These are phyloP conservation scores for Caloenas nicobarica DNA, from an alignment of 2,113 vertebrate genomes.

Conservation along the genomic window DNA sequence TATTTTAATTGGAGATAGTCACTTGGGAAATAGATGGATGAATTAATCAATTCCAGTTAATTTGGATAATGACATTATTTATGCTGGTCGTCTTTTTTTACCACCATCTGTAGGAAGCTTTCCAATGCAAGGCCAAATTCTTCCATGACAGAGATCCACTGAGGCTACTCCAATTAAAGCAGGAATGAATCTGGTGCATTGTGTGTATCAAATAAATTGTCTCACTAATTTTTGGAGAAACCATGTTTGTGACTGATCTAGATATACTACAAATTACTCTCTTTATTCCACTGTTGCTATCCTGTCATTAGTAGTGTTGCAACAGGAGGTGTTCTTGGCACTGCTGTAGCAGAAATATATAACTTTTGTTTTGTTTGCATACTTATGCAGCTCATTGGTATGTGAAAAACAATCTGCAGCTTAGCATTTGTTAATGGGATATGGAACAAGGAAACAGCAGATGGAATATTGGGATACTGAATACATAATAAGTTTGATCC, in stretches of 20 bases:
- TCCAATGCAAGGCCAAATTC: slow-evolving; percentile 5
- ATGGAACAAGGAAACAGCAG: slow-evolving; percentile 56
- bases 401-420: slow-evolving; percentile 64
- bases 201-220: slow-evolving; percentile 16
- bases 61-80: slow-evolving; percentile 45
- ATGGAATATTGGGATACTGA: slow-evolving; percentile 53
- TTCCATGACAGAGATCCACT: neutral
- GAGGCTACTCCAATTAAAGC: neutral
- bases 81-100: slow-evolving; percentile 23
- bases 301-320: slow-evolving; percentile 38
- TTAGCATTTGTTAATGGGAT: slow-evolving; percentile 55
- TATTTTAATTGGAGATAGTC: slow-evolving; percentile 55
- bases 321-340: slow-evolving; percentile 59
- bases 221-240: slow-evolving; percentile 42
- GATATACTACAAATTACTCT: slow-evolving; percentile 46
- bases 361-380: slow-evolving; percentile 64
- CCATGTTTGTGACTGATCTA: slow-evolving; percentile 35
- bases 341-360: slow-evolving; percentile 21
- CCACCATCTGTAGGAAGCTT: slow-evolving; percentile 21
- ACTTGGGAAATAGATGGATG: slow-evolving; percentile 35
- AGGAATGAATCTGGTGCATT: neutral
- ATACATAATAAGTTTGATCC: slow-evolving; percentile 43
- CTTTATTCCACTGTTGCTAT: slow-evolving; percentile 41
- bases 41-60: slow-evolving; percentile 58
- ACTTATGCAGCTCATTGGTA: slow-evolving; percentile 55